These are phyloP conservation scores for Augochlora pura DNA, from an alignment of 1,140 invertebrate species.

Conservation along the genomic window DNA sequence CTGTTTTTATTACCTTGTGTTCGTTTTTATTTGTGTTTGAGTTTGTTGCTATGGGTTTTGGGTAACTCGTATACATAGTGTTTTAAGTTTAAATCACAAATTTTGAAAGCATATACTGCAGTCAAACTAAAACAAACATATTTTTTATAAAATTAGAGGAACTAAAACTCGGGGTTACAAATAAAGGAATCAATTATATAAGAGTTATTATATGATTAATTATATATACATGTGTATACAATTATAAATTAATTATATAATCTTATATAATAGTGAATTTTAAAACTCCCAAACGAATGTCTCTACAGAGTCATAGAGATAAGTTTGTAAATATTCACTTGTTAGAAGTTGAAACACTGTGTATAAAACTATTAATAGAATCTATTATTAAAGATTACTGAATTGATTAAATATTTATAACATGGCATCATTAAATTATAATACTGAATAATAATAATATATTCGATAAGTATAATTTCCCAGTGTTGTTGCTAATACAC, in stretches of 20 bases:
- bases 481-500: constrained; percentile 59
- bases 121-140: not conserved
- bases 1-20: constrained; percentile 13
- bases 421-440: not conserved
- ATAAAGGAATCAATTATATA: not conserved
- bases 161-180: not conserved
- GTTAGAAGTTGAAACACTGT: not conserved
- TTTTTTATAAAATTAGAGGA: not conserved
- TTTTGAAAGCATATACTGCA: not conserved
- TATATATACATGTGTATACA: too few species aligned
- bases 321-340: too few species aligned
- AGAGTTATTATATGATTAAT: too few species aligned
- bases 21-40: constrained; percentile 29
- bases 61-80: constrained; percentile 17
- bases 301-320: too few species aligned
- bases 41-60: constrained; percentile 42
- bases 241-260: not conserved
- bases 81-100: not conserved
- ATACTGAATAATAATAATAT: constrained; percentile 10
- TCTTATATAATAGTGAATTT: not conserved
- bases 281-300: not conserved
- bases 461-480: constrained; percentile 17
- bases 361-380: constrained; percentile 14
- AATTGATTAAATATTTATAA: not conserved
- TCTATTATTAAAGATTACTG: not conserved